These are phyloP conservation scores for Caenorhabditis drosophilae DNA, from an alignment of 2,888 invertebrate genomes.

Conservation along the genomic window DNA sequence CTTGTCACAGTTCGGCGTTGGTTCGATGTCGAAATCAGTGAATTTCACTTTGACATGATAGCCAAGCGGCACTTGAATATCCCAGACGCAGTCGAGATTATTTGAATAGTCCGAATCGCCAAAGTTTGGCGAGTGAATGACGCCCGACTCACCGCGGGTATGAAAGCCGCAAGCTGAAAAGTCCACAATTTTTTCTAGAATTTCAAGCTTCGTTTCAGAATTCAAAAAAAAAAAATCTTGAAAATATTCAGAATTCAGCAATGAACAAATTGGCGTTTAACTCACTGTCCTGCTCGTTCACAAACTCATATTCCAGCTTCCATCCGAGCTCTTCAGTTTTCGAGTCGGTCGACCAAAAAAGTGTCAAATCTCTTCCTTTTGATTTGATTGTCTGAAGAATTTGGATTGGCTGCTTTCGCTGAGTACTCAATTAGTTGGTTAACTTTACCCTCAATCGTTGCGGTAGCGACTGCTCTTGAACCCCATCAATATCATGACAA, in stretches of 20 bases:
- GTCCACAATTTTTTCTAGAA: slow-evolving; percentile 3
- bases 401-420: no score
- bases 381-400: no score
- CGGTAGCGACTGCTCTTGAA: slow-evolving; percentile 6
- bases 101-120: slow-evolving; percentile 48
- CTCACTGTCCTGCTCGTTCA: slow-evolving; percentile 29
- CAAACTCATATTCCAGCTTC: slow-evolving; percentile 56
- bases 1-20: slow-evolving; percentile 48
- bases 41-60: slow-evolving; percentile 55
- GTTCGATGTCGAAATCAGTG: slow-evolving; percentile 53
- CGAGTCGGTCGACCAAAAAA: slow-evolving; percentile 53
- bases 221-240: not conserved
- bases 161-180: slow-evolving; percentile 57
- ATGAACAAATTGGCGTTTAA: no score
- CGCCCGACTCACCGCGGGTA: slow-evolving; percentile 49
- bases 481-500: slow-evolving; percentile 22
- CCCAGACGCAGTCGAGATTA: slow-evolving; percentile 64
- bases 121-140: slow-evolving; percentile 51
- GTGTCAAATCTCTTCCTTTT: slow-evolving; percentile 32
- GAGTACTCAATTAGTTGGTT: no score
- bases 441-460: slow-evolving; percentile 27
- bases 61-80: slow-evolving; percentile 57
- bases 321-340: slow-evolving; percentile 46
- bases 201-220: slow-evolving; percentile 1
- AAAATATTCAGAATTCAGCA: not conserved